phyloP scores from a whole-genome alignment of 1,140 invertebrate genomes.

The Saxidomus purpurata region DNA sequence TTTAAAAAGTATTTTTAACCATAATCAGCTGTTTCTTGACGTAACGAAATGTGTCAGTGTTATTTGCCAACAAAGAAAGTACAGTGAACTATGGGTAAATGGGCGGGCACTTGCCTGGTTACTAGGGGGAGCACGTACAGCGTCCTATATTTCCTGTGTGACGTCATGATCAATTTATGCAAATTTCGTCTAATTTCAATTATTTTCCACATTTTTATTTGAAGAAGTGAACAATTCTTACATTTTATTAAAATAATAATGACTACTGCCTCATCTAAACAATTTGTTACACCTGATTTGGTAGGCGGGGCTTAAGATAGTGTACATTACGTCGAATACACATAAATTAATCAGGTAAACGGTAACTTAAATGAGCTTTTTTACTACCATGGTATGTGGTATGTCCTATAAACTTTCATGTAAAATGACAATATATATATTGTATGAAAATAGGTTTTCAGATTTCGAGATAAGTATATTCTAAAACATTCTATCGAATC shows the following conservation, averaged over 20 bases:
- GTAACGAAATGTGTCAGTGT: constrained; percentile 35
- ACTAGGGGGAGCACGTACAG: constrained; percentile 60
- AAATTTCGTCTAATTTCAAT: too few relatives aligned
- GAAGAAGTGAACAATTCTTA: background rate
- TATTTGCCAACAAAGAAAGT: constrained; percentile 57
- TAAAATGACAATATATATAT: too few relatives aligned
- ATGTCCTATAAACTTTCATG: too few relatives aligned
- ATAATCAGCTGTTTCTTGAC: constrained; percentile 36
- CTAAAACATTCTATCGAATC: too few relatives aligned
- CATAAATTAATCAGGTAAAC: too few relatives aligned
- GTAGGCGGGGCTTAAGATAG: too few relatives aligned
- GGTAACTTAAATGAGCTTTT: too few relatives aligned
- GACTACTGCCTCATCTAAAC: background rate
- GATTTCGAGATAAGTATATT: too few relatives aligned
- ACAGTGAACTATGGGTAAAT: constrained; percentile 59
- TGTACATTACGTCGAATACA: too few relatives aligned
- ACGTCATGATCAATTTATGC: constrained; percentile 33
- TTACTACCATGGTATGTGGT: too few relatives aligned
- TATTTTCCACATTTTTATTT: too few relatives aligned
- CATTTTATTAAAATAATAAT: background rate
- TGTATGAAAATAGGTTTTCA: too few relatives aligned
- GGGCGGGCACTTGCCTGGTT: constrained; percentile 60
- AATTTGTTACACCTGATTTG: background rate
- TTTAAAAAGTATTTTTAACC: background rate
- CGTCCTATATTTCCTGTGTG: constrained; percentile 58